Evolutionary conservation across 2,888 invertebrate genomes (phyloP).

Genomic region (Melieria picta): DNA sequence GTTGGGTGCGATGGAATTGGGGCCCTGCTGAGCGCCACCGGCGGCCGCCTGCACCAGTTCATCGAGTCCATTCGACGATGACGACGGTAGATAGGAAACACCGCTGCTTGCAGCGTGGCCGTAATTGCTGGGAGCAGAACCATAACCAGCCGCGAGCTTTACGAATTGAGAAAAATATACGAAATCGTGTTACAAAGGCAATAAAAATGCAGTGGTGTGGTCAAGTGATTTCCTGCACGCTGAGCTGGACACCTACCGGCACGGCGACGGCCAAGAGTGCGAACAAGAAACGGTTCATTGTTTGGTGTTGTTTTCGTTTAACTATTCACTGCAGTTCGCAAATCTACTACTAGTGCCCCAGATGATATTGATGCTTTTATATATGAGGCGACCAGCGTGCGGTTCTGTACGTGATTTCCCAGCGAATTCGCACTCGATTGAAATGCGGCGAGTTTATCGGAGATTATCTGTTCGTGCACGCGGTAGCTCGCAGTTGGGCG

Average conservation of each 20-base stretch:
- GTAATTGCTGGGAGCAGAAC: conserved; percentile 6
- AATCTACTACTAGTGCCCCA: conserved; percentile 40
- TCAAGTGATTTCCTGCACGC: neutral
- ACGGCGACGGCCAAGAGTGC: conserved; percentile 57
- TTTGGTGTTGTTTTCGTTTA: conserved; percentile 43
- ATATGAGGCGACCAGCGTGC: conserved; percentile 34
- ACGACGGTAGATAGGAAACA: conserved; percentile 41
- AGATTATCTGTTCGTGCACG: conserved; percentile 19
- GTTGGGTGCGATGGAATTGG: conserved; percentile 50
- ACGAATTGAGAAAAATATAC: neutral
- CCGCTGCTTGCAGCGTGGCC: conserved; percentile 1
- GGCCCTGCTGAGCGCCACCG: conserved; percentile 47
- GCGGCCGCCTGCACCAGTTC: conserved; percentile 55
- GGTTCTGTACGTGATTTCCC: conserved; percentile 38
- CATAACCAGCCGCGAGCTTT: conserved; percentile 25
- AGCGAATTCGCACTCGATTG: neutral
- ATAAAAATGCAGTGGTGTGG: conserved; percentile 11
- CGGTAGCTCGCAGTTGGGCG: conserved; percentile 1
- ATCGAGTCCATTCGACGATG: conserved; percentile 50
- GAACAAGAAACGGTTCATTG: conserved; percentile 59
- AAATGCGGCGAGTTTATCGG: neutral
- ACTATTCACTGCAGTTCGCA: conserved; percentile 31
- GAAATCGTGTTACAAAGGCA: neutral
- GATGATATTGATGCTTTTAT: conserved; percentile 44
- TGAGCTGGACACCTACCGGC: conserved; percentile 54